phyloP scores from a whole-genome alignment of 2,797 vertebrate genomes.

The Pipistrellus pygmaeus region DNA sequence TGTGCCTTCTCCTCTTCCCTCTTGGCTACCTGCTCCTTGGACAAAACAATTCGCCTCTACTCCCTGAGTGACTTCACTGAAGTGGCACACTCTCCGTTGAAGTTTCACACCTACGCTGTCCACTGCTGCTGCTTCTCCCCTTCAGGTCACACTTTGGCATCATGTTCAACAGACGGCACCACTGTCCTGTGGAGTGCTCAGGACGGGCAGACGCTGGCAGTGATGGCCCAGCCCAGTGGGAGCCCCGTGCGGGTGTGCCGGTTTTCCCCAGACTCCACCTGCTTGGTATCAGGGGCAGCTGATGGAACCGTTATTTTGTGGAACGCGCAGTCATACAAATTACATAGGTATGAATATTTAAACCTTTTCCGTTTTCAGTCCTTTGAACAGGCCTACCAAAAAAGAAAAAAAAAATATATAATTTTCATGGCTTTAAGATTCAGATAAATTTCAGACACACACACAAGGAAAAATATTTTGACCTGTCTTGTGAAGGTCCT shows the following conservation, averaged over 20 bases:
- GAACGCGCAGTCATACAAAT: constrained; percentile 89
- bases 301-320: constrained; percentile 94
- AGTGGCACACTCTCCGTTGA: constrained; percentile 93
- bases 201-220: constrained; percentile 89
- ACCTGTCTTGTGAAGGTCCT: constrained; percentile 11
- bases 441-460: background rate
- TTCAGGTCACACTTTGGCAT: constrained; percentile 92
- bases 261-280: constrained; percentile 89
- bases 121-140: constrained; percentile 97
- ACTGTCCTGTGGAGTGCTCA: constrained; percentile 91
- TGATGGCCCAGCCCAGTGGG: constrained; percentile 92
- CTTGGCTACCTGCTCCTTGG: constrained; percentile 95
- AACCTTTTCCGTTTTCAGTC: background rate
- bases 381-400: background rate
- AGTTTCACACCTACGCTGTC: constrained; percentile 93
- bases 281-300: constrained; percentile 92
- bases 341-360: constrained; percentile 87
- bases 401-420: background rate
- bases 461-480: background rate
- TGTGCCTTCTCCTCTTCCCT: constrained; percentile 92
- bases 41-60: constrained; percentile 95
- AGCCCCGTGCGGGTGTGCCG: constrained; percentile 94
- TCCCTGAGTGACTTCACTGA: constrained; percentile 89
- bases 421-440: constrained; percentile 21
- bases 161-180: constrained; percentile 96